Percentiles rank a stretch among this genome's conserved stretches.
These are phyloP conservation scores for Sprattus sprattus DNA, from an alignment of 2,113 vertebrate genomes.

Conservation along the genomic window DNA sequence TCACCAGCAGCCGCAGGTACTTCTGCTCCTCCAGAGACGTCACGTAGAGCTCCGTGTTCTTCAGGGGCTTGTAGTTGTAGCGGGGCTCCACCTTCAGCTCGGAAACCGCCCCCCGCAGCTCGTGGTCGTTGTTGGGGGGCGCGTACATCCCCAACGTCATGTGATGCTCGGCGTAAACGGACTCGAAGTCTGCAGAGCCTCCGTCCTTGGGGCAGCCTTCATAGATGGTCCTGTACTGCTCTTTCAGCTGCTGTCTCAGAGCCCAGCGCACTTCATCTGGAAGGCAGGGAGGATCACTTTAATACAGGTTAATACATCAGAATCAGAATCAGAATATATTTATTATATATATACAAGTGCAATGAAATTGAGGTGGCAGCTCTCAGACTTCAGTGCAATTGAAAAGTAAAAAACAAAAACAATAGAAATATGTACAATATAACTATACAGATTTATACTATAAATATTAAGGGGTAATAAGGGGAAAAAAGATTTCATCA, in stretches of 20 bases:
- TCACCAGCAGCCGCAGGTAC: slow-evolving; percentile 29
- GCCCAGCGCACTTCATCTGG: slow-evolving; percentile 67
- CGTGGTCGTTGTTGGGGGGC: slow-evolving; percentile 69
- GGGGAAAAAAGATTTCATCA: no score
- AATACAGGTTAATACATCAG: neutral
- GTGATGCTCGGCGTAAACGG: slow-evolving; percentile 54
- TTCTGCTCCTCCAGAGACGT: accelerated
- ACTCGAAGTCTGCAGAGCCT: slow-evolving; percentile 46
- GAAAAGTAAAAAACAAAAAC: no score
- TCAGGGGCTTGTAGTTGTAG: neutral
- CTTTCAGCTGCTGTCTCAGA: slow-evolving; percentile 56
- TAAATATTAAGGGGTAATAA: no score
- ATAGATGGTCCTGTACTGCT: slow-evolving; percentile 48
- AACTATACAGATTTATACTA: no score
- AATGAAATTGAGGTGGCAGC: no score
- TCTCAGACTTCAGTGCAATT: no score
- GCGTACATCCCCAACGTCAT: slow-evolving; percentile 49
- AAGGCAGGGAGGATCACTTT: neutral
- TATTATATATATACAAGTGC: no score
- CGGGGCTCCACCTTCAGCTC: slow-evolving; percentile 49
- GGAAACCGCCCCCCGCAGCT: slow-evolving; percentile 58
- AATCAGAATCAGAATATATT: no score
- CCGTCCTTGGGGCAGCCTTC: slow-evolving; percentile 43
- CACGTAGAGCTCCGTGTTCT: slow-evolving; percentile 49
- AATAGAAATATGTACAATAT: no score